Base-by-base conservation (phyloP, 2,888 invertebrate genomes). In the Leucophenga maculata region DNA sequence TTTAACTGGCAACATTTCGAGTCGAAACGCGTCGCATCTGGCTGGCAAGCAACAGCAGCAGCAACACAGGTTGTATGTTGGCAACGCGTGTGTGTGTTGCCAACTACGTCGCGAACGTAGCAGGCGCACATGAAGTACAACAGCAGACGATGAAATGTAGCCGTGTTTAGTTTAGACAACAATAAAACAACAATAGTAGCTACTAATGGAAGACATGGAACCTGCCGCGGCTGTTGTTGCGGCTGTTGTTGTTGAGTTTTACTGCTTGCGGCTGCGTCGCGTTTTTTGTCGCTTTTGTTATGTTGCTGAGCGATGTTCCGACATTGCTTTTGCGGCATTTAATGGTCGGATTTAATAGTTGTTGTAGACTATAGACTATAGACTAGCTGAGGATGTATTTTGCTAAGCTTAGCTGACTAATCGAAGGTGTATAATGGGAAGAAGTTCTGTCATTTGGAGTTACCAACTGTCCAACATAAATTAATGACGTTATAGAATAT, bases 81-180 rank as follows among this genome's bases (percentile, higher is more conserved):
- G 66, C 64, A 67, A 64, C 50, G 59, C 65, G 73, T 66, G 74
- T 79, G 75, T 78, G 80, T 80, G 84, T 82, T 80, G 80, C 80
- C 77, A 83, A 78, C 74, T 80, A 75, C 77, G 77, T 82, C 74
- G 84, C 74, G 77, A 77, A 72, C 68, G 72, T 75, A 83, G 67
- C 84, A 83, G 80, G 80, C 76, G 82, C 80, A 39, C 82, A 80
- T 82, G 14, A 62, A 31, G 6, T 74, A 73, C 68, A 52, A 52
- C 59, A 60, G 26, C 13, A n/a, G 26, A 16, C 50, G 50, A 4
- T n/a, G 13, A 50, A 26, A 26, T 4, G 26, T 26, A 26, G 26
- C 4, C 26, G 26, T 26, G 4, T 26, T 26, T n/a, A n/a, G n/a
- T n/a, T 3, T 26, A 26, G 26, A 4, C 26, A 26, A 54, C n/a